Evolutionary conservation across 2,113 vertebrate species (phyloP), one percentile per base, ranked within the genome.

Genomic region (Onychorhynchus coronatus): DNA sequence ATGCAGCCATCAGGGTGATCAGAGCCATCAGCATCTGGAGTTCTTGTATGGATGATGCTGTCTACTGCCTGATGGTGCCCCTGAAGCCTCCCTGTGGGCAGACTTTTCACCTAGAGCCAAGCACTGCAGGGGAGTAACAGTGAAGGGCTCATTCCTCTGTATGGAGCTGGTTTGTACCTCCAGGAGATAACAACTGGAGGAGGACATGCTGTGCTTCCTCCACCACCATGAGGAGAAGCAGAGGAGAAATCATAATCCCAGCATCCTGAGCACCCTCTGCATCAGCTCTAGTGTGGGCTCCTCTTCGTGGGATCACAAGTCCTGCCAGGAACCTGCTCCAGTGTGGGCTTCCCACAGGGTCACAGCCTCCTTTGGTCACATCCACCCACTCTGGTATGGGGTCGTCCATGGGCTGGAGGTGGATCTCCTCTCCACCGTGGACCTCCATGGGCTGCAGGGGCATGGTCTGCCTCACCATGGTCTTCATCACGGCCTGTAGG

Each of bases 61-160:
- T 25, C 20, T 79, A 14, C 59, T 4, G 5, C 21, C 12, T 87
- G 24, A 21, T 53, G 4, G 31, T 92, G 53, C 14, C 44, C 31
- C 10, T 75, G 39, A 42, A 65, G 18, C 20, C 41, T 19, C 31
- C 6, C 24, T 33, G 1, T 8, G 65, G 41, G 18, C 37, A 81
- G 16, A 3, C 5, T 16, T 89, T 76, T 50, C 25, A 23, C 10
- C 8, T 63, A 42, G 61, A 86, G 85, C 5, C 8, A 25, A 35
- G 15, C 14, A 15, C 6, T 14, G 6, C 9, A 9, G 33, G 8
- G 15, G 5, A 59, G 9, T 8, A 8, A 55, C 17, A 31, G 27
- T 2, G 2, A 81, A 33, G 27, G 18, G 47, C 47, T n/a, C 23
- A 25, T 1, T 20, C 6, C 1, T 74, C 14, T 3, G 0, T 4